These are phyloP conservation scores for Bubo scandiacus DNA, from an alignment of 2,113 vertebrate genomes.

Conservation along the genomic window DNA sequence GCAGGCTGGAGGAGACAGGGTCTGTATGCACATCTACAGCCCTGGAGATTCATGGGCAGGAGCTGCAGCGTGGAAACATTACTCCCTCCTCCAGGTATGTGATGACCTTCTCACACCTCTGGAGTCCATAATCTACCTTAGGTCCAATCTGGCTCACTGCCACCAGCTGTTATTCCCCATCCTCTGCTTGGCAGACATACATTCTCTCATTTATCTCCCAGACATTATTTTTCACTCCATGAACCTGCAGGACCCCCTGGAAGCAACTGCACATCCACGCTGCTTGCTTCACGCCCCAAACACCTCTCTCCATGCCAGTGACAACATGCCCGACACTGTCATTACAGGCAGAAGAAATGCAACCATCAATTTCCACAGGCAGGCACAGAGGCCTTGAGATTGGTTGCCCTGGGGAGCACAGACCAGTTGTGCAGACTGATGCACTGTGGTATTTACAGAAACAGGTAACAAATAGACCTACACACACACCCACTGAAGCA, in stretches of 20 bases:
- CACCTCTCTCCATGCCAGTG: fast-evolving
- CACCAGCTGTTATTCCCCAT: background rate
- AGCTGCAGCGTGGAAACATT: background rate
- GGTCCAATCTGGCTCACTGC: background rate
- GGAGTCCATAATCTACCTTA: background rate
- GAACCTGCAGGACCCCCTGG: background rate
- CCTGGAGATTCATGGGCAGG: background rate
- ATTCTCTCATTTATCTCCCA: background rate
- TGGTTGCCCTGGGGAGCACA: background rate
- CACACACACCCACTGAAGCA: fast-evolving
- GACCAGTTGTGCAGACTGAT: background rate
- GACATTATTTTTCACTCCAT: background rate
- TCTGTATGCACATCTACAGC: background rate
- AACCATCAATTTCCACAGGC: background rate
- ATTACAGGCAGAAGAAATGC: background rate
- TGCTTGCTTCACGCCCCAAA: background rate
- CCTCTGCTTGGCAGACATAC: background rate
- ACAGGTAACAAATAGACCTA: background rate
- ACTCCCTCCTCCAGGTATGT: background rate
- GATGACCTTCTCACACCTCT: background rate
- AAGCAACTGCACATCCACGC: background rate
- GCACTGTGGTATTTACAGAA: background rate
- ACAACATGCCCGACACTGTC: background rate
- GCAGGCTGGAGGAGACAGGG: background rate
- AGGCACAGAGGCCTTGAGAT: background rate